Conservation (phyloP, 2,113 vertebrate genomes). For the Sciurus niger region DNA sequence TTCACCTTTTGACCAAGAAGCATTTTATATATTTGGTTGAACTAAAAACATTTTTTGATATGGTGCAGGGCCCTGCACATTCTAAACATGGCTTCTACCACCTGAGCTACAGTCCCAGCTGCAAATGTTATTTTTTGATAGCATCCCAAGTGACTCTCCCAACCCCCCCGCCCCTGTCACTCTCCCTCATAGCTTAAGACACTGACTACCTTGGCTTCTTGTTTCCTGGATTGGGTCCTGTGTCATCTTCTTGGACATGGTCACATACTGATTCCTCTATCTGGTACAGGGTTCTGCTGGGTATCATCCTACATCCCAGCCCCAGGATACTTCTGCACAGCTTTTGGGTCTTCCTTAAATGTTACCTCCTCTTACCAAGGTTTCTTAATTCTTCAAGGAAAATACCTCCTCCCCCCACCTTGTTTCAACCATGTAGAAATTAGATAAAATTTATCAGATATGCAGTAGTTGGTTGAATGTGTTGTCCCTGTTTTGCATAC, state of each 20-base stretch:
- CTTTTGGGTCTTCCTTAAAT: constrained; percentile 25
- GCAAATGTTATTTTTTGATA: not conserved
- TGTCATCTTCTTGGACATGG: not conserved
- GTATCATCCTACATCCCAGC: not conserved
- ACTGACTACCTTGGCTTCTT: not conserved
- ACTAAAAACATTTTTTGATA: not conserved
- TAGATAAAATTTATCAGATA: not conserved
- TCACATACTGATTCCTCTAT: not conserved
- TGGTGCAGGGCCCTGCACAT: no score
- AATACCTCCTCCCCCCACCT: not conserved
- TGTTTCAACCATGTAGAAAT: not conserved
- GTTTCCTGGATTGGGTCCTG: not conserved
- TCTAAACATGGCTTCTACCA: no score
- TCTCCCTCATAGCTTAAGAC: not conserved
- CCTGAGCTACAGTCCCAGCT: no score
- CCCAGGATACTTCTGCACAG: not conserved
- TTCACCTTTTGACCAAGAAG: not conserved
- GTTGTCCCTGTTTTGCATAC: not conserved
- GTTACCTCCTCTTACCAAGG: not conserved
- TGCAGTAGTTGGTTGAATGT: not conserved
- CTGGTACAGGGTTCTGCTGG: not conserved
- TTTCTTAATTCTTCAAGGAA: not conserved
- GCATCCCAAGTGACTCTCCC: not conserved
- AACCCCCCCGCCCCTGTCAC: not conserved
- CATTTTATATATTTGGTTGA: not conserved